Conservation (phyloP, 2,113 vertebrate species). For the Syngnathus scovelli region DNA sequence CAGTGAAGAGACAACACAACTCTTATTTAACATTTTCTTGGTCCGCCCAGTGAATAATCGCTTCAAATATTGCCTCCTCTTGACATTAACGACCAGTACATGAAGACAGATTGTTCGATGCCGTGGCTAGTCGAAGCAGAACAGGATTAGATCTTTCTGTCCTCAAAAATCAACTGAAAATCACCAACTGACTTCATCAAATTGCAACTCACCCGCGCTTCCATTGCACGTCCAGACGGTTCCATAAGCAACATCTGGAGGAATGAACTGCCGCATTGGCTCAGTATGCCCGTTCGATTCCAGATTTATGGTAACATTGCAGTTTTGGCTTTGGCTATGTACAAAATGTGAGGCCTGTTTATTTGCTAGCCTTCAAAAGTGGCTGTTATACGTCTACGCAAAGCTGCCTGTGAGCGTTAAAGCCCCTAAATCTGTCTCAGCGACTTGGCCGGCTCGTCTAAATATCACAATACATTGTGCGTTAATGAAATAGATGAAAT, state of each 20-base stretch:
- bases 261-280: slow-evolving; percentile 42
- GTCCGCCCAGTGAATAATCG: background rate
- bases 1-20: background rate
- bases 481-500: slow-evolving; percentile 21
- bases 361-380: slow-evolving; percentile 48
- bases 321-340: slow-evolving; percentile 32
- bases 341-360: slow-evolving; percentile 53
- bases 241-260: slow-evolving; percentile 58
- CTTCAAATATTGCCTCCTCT: slow-evolving; percentile 6
- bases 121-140: slow-evolving; percentile 4
- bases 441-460: slow-evolving; percentile 14
- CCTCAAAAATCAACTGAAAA: slow-evolving; percentile 18
- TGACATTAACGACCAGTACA: background rate
- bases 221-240: slow-evolving; percentile 51
- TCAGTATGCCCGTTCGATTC: slow-evolving; percentile 45
- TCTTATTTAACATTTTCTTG: slow-evolving; percentile 3
- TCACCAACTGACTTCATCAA: slow-evolving; percentile 51
- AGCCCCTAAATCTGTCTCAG: slow-evolving; percentile 27
- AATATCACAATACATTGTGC: slow-evolving; percentile 34
- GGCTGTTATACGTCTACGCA: slow-evolving; percentile 46
- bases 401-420: slow-evolving; percentile 46
- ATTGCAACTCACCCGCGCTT: slow-evolving; percentile 36
- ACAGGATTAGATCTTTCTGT: slow-evolving; percentile 27
- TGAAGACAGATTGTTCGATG: slow-evolving; percentile 12
- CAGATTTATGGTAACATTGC: slow-evolving; percentile 67